Percentiles rank a stretch among this genome's conserved stretches.
Conservation (phyloP, 1,140 invertebrate genomes). For the Ostrea denselamellosa region DNA sequence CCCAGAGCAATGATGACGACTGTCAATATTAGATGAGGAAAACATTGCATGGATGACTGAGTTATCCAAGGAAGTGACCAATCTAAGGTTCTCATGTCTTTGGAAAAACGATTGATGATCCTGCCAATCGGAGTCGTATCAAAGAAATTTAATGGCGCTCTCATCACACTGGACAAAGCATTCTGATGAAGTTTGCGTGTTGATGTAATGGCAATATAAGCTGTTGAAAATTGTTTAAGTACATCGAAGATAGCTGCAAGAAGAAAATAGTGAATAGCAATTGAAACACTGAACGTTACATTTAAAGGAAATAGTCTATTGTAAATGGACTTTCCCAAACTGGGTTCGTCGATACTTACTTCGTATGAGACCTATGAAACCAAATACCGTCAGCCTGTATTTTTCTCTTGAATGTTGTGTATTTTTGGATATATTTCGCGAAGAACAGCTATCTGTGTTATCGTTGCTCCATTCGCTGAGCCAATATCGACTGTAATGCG, state of each 20-base stretch:
- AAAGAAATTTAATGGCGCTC: conserved; percentile 82
- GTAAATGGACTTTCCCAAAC: not conserved
- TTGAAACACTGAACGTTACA: not conserved
- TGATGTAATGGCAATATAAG: not conserved
- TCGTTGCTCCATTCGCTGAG: not conserved
- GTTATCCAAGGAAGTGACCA: conserved; percentile 3
- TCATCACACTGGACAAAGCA: conserved; percentile 16
- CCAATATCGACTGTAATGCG: not conserved
- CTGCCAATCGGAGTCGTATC: conserved; percentile 84
- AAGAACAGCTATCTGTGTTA: not conserved
- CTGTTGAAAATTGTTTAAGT: not conserved
- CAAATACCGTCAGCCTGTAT: not conserved
- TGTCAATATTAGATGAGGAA: not conserved
- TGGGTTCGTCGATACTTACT: not conserved
- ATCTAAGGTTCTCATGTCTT: conserved; percentile 80
- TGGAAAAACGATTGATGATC: conserved; percentile 83
- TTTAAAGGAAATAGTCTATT: not conserved
- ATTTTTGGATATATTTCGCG: not conserved
- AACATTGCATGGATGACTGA: not conserved
- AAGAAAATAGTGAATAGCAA: not conserved
- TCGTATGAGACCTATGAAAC: not conserved
- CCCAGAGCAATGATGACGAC: not conserved
- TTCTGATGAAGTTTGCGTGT: not conserved
- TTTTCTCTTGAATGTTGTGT: not conserved
- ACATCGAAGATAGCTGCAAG: conserved; percentile 6